phyloP scores from a whole-genome alignment of 2,888 invertebrate species.

The Oligia latruncula region DNA sequence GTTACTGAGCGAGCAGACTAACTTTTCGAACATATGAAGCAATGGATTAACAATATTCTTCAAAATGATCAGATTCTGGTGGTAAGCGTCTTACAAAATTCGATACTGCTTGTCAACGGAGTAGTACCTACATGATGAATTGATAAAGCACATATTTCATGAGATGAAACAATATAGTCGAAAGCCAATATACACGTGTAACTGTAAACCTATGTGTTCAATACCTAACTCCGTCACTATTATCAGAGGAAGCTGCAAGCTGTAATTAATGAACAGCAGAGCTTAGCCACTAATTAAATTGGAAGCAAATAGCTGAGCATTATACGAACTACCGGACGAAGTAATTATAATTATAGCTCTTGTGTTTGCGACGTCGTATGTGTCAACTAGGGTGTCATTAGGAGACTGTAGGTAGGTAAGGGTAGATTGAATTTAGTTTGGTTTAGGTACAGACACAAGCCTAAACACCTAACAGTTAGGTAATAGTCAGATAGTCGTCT shows the following conservation, averaged over 20 bases:
- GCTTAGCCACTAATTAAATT: constrained; percentile 73
- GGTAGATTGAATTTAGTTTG: constrained; percentile 6
- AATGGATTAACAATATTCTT: no score
- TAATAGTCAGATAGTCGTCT: no score
- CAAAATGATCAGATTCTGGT: no score
- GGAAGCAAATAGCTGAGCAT: constrained; percentile 70
- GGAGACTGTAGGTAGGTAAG: not conserved
- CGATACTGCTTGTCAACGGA: not conserved
- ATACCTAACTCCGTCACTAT: constrained; percentile 55
- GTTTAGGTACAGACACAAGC: not conserved
- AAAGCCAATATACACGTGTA: not conserved
- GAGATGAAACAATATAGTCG: not conserved
- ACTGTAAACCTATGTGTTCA: constrained; percentile 30
- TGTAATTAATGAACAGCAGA: constrained; percentile 74
- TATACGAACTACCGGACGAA: constrained; percentile 56
- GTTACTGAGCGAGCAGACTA: no score
- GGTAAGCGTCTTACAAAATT: no score
- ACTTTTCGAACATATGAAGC: no score
- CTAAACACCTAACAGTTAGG: not conserved
- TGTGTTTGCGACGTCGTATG: constrained; percentile 38
- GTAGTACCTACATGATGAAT: not conserved
- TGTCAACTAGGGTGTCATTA: constrained; percentile 27
- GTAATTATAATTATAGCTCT: constrained; percentile 56
- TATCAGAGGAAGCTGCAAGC: constrained; percentile 63
- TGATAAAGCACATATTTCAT: no score